A percentile compares a stretch with the other conserved stretches of the same genome.
phyloP scores from a whole-genome alignment of 2,888 invertebrate genomes.

The Apamea sordens region DNA sequence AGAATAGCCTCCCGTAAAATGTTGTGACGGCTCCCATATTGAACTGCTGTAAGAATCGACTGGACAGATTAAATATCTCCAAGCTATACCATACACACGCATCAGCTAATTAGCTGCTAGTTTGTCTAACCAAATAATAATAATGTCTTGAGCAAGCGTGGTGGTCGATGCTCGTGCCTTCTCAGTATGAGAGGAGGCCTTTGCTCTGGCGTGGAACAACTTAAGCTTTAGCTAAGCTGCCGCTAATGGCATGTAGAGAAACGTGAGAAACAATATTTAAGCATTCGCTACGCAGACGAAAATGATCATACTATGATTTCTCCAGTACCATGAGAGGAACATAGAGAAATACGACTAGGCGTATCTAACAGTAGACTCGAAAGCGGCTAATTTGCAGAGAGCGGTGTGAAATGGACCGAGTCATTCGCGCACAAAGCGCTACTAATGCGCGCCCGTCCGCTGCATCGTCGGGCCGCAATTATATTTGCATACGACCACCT shows the following conservation, averaged over 20 bases:
- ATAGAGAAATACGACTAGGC: constrained; percentile 72
- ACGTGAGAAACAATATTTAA: neutral
- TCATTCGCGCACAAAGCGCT: constrained; percentile 86
- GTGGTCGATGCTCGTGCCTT: too few relatives aligned
- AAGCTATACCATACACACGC: too few relatives aligned
- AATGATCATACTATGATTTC: constrained; percentile 46
- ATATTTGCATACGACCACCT: constrained; percentile 87
- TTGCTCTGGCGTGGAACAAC: too few relatives aligned
- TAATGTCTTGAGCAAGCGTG: neutral
- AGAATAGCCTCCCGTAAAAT: too few relatives aligned
- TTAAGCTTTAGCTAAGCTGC: neutral
- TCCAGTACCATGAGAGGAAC: constrained; percentile 56
- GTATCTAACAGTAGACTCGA: constrained; percentile 75
- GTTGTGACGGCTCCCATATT: too few relatives aligned
- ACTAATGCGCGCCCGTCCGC: constrained; percentile 85
- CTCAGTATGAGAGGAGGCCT: neutral
- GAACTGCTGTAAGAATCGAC: too few relatives aligned
- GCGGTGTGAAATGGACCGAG: constrained; percentile 86
- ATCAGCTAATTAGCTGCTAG: too few relatives aligned
- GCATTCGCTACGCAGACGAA: constrained; percentile 7
- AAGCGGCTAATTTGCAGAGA: constrained; percentile 84
- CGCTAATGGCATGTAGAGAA: neutral
- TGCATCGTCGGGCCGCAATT: constrained; percentile 83
- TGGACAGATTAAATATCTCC: too few relatives aligned
- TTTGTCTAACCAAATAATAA: too few relatives aligned